Conservation (phyloP, 2,113 vertebrate species). For the Clarias magur region DNA sequence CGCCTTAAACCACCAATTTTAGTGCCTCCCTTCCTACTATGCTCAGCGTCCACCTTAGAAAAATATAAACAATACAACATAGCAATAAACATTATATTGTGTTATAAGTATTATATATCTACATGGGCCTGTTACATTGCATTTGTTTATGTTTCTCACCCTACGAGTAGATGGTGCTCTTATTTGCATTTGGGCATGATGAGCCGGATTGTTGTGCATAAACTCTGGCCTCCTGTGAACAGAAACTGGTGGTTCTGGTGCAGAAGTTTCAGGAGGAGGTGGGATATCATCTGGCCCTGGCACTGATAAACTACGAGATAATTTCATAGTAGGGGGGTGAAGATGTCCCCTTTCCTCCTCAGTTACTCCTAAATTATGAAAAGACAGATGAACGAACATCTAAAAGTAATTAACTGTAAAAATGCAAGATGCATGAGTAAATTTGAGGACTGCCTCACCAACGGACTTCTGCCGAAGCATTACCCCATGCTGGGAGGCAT, state of each 20-base stretch:
- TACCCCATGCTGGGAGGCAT: slow-evolving; percentile 79
- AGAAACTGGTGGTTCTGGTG: slow-evolving; percentile 84
- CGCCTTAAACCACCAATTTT: slow-evolving; percentile 74
- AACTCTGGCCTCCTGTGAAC: slow-evolving; percentile 67
- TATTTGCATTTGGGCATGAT: slow-evolving; percentile 65
- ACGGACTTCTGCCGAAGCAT: slow-evolving; percentile 90
- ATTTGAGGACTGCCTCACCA: slow-evolving; percentile 68
- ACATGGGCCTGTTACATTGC: neutral
- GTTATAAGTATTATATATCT: too few species aligned
- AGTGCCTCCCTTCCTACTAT: slow-evolving; percentile 67
- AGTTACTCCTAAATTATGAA: slow-evolving; percentile 73
- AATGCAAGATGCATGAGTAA: neutral
- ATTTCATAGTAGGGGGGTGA: slow-evolving; percentile 84
- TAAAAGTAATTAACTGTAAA: neutral
- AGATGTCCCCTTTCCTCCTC: slow-evolving; percentile 88
- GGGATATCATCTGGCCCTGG: slow-evolving; percentile 90
- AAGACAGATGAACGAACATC: slow-evolving; percentile 37
- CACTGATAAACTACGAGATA: slow-evolving; percentile 88
- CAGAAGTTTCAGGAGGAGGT: slow-evolving; percentile 86
- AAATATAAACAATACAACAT: neutral
- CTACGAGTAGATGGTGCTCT: slow-evolving; percentile 43
- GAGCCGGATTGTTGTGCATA: slow-evolving; percentile 63
- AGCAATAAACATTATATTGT: neutral
- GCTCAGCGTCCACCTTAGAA: slow-evolving; percentile 64
- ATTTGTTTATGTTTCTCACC: slow-evolving; percentile 24